Base-by-base conservation (phyloP, 2,113 vertebrate species). In the Connochaetes taurinus region DNA sequence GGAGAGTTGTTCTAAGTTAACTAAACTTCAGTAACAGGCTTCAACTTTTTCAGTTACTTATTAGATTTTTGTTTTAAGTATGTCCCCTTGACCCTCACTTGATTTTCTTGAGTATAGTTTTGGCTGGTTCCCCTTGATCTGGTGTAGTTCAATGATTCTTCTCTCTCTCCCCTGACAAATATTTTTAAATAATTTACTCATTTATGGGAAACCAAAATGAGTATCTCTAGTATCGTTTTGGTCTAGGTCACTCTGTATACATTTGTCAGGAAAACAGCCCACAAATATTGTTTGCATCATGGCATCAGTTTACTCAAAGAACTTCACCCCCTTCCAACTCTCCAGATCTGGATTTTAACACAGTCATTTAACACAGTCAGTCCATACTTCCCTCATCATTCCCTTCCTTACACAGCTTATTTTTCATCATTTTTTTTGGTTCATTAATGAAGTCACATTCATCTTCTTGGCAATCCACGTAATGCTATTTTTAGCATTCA, bases 361-460 rank as follows among this genome's bases (percentile, higher is more conserved):
- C 4, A 47, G 3, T 5, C 11, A 45, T 74, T 92, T 31, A 81
- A 81, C 58, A 87, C 3, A 53, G 3, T 5, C 8, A 40, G 33
- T 58, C 7, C 47, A 11, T 50, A 81, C 64, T 19, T n/a, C 12
- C 27, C 31, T 81, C 57, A 11, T 57, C 17, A 43, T 25, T 88
- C 12, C 3, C 15, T 90, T 84, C 19, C n/a, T 84, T 8, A 62
- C 19, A 25, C 76, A 64, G 14, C 21, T 91, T 23, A 36, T 91
- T 90, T 96, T 88, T 93, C 31, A 88, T 93, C n/a, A 67, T 88
- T 94, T 15, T 25, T 40, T 93, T 74, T 91, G 33, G 47, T 53
- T 96, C 55, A 86, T n/a, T 89, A 86, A 93, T 83, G 19, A 97
- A 76, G 58, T 83, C 33, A 76, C 57, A 90, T 78, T 58, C 8